phyloP scores from a whole-genome alignment of 2,113 vertebrate species.

The Phainopepla nitens region DNA sequence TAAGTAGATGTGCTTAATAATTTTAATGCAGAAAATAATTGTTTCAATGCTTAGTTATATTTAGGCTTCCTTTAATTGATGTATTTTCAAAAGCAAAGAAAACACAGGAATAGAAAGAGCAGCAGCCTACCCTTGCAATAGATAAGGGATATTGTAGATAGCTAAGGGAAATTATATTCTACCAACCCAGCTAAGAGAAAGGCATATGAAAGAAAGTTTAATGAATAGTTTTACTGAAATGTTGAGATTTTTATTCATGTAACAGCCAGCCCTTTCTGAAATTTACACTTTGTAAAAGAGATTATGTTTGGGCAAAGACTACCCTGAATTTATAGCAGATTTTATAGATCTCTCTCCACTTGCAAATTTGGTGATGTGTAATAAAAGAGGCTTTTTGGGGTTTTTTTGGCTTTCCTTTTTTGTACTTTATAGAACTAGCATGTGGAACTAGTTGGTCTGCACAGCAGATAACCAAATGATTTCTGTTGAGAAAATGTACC shows the following conservation, averaged over 20 bases:
- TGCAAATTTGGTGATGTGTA: background rate
- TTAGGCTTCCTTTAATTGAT: background rate
- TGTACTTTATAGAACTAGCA: background rate
- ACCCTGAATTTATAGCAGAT: background rate
- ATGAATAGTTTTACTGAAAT: background rate
- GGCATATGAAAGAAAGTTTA: background rate
- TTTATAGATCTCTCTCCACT: background rate
- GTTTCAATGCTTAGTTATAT: background rate
- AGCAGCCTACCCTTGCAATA: background rate
- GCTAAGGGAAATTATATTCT: background rate
- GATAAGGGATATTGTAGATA: background rate
- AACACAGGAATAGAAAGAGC: background rate
- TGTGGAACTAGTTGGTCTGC: background rate
- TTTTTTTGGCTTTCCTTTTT: too few relatives aligned
- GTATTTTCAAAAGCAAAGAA: background rate
- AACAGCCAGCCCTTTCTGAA: background rate
- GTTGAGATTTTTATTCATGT: background rate
- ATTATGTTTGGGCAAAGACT: background rate
- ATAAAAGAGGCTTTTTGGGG: fast-evolving
- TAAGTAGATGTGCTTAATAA: background rate
- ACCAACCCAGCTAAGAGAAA: background rate
- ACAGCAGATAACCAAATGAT: background rate
- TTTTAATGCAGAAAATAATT: background rate
- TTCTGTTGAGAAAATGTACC: background rate
- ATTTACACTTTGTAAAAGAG: background rate